Base-by-base conservation (phyloP, 2,113 vertebrate species). In the Python bivittatus region DNA sequence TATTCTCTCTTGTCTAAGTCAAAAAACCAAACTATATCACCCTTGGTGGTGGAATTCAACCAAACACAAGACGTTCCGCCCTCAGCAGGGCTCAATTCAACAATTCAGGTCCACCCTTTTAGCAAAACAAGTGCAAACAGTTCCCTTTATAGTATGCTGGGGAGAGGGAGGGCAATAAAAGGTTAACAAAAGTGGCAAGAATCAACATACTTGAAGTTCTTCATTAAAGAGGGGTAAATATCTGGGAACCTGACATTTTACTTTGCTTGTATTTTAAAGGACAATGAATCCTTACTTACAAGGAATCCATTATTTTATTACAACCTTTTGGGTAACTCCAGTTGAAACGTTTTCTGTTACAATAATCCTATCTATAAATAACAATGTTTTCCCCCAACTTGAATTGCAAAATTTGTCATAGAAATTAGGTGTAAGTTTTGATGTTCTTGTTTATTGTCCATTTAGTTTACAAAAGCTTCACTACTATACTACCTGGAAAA, bases 101-200 rank as follows among this genome's bases (percentile, higher is more conserved):
- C 84, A 95, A 96, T 93, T 93, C 91, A 89, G 52, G 84, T 83
- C 90, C 92, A 93, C 6, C 91, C 92, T 95, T 95, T 95, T 90
- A 95, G 88, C 83, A 96, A 95, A 88, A 93, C 92, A 96, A 96
- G 95, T 64, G 94, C 79, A 94, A 97, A 92, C 48, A 10, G 54
- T 93, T 95, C 92, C 44, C 68, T 95, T 96, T 92, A 88, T 92
- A 27, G 90, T 91, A 44, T 88, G 94, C 95, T n/a, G 92, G 88
- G 94, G 94, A 23, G 10, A 15, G 13, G 91, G 92, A 44, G 93
- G 93, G 92, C 54, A 94, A 68, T 29, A 93, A 23, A 84, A 93
- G 94, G 94, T 96, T 96, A 97, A 97, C 95, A 92, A 96, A 94
- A 17, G 0, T 94, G 93, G 93, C 92, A 96, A 93, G 92, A 89